These are phyloP conservation scores for Drosophila anceps DNA, from an alignment of 2,888 invertebrate species.

Conservation along the genomic window DNA sequence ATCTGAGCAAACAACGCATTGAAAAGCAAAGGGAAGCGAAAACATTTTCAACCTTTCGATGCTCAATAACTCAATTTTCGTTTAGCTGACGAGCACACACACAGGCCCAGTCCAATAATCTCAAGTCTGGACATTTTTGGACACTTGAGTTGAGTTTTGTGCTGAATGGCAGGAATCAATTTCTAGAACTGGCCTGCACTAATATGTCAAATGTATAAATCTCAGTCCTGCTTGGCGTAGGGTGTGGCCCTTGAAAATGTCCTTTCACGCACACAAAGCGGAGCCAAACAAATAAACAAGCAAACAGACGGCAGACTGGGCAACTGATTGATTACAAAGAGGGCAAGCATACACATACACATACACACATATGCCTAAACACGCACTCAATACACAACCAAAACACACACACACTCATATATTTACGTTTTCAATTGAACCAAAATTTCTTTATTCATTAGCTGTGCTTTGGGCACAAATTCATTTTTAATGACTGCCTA, in stretches of 20 bases:
- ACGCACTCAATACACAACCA: slow-evolving; percentile 24
- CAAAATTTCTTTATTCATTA: slow-evolving; percentile 73
- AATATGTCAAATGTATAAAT: slow-evolving; percentile 78
- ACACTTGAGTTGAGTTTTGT: slow-evolving; percentile 50
- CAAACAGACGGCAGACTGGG: slow-evolving; percentile 42
- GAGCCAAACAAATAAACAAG: slow-evolving; percentile 53
- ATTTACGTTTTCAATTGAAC: slow-evolving; percentile 25
- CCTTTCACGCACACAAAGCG: slow-evolving; percentile 27
- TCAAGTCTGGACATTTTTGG: slow-evolving; percentile 45
- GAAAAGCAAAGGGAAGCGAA: slow-evolving; percentile 18
- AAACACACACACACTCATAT: not conserved
- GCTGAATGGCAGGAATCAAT: slow-evolving; percentile 76
- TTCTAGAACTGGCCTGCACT: slow-evolving; percentile 73
- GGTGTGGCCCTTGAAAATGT: slow-evolving; percentile 34
- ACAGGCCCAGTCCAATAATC: slow-evolving; percentile 23
- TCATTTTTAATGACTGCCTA: slow-evolving; percentile 73
- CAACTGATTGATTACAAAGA: slow-evolving; percentile 71
- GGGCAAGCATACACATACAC: slow-evolving; percentile 16
- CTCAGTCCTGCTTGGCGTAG: slow-evolving; percentile 11
- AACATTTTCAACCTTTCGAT: slow-evolving; percentile 56
- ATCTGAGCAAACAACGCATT: slow-evolving; percentile 4
- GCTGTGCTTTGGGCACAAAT: slow-evolving; percentile 74
- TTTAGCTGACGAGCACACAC: slow-evolving; percentile 36
- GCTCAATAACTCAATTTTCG: slow-evolving; percentile 67
- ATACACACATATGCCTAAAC: slow-evolving; percentile 14